Conservation (phyloP, 37 sponge, comb jelly and placozoan genomes). For the Chondrilla cf. caribensis region DNA sequence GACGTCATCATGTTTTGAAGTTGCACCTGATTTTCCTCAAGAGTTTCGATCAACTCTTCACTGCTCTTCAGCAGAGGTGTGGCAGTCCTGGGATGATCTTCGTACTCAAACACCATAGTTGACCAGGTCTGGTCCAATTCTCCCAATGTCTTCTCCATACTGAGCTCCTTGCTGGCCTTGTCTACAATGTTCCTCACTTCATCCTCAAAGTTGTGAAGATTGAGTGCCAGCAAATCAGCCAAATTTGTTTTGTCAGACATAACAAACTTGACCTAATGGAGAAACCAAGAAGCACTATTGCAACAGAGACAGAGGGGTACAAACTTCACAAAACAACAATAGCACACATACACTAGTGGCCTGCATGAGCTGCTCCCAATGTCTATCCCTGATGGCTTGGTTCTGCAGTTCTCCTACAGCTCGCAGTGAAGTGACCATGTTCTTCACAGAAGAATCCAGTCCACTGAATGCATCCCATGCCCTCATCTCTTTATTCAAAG, state of each 20-base stretch:
- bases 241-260: slow-evolving; percentile 95
- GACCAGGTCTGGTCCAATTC: slow-evolving; percentile 95
- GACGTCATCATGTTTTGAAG: slow-evolving; percentile 98
- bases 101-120: slow-evolving; percentile 95
- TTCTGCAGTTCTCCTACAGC: slow-evolving; percentile 99
- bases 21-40: slow-evolving; percentile 99
- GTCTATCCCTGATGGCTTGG: slow-evolving; percentile 95
- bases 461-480: slow-evolving; percentile 98
- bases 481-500: slow-evolving; percentile 94
- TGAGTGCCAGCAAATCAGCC: slow-evolving; percentile 90
- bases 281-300: neutral
- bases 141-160: slow-evolving; percentile 98
- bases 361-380: slow-evolving; percentile 99
- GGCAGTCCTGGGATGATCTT: slow-evolving; percentile 80
- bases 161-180: slow-evolving; percentile 97
- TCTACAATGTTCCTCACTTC: slow-evolving; percentile 97
- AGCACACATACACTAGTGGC: slow-evolving; percentile 80
- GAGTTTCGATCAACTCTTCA: slow-evolving; percentile 97
- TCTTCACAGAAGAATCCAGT: slow-evolving; percentile 93
- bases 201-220: slow-evolving; percentile 98
- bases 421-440: slow-evolving; percentile 98
- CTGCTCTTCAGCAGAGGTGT: slow-evolving; percentile 71
- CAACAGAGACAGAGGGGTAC: neutral
- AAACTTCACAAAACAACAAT: neutral
- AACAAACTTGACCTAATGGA: slow-evolving; percentile 83